These are phyloP conservation scores for Hoplostethus atlanticus DNA, from an alignment of 2,797 vertebrate genomes.

Conservation along the genomic window DNA sequence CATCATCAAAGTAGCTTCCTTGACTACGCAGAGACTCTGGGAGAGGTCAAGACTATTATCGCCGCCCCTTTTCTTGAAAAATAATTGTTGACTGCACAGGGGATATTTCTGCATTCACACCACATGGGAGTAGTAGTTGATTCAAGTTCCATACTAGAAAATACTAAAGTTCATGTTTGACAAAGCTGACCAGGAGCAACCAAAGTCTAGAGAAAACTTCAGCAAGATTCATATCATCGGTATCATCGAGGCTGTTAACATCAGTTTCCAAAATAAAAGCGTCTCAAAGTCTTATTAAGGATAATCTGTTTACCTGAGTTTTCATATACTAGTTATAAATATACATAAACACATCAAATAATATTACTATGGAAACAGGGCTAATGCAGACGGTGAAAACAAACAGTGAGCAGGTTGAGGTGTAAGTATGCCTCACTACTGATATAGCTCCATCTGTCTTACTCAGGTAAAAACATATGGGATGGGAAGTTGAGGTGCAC, in stretches of 20 bases:
- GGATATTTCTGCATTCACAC: too few species aligned
- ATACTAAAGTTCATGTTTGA: too few species aligned
- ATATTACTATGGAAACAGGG: constrained; percentile 58
- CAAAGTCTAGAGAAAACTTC: too few species aligned
- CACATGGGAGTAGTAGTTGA: too few species aligned
- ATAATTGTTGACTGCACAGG: too few species aligned
- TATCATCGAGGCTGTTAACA: not conserved
- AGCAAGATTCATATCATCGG: not conserved
- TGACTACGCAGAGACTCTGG: too few species aligned
- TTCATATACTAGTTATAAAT: constrained; percentile 40
- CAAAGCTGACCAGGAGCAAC: too few species aligned
- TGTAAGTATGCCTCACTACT: constrained; percentile 34
- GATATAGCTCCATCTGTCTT: constrained; percentile 37
- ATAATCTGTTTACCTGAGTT: constrained; percentile 58
- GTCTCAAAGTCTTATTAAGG: constrained; percentile 16
- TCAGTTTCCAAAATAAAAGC: constrained; percentile 31
- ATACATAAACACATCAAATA: constrained; percentile 46
- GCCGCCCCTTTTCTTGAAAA: too few species aligned
- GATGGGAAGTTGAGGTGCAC: too few species aligned
- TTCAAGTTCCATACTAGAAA: too few species aligned
- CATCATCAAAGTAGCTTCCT: too few species aligned
- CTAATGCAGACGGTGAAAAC: constrained; percentile 24
- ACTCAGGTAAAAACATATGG: not conserved
- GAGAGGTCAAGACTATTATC: too few species aligned
- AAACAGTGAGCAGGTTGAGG: constrained; percentile 35